phyloP scores from a whole-genome alignment of 1,140 invertebrate species.

The Calephelis virginiensis region DNA sequence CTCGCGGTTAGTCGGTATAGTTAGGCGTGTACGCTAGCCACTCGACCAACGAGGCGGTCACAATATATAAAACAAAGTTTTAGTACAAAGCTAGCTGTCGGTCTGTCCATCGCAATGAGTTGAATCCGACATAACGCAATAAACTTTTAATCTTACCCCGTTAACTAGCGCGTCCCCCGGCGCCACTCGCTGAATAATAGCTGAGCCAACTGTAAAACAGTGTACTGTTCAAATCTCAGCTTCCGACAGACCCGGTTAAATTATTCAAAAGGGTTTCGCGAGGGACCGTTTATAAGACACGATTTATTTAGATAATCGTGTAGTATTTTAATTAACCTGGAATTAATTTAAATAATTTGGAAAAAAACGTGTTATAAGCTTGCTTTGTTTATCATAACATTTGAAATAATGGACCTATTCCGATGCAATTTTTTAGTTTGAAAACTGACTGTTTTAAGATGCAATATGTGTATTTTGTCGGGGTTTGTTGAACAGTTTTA shows the following conservation, averaged over 20 bases:
- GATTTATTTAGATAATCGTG: background rate
- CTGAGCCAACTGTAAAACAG: constrained; percentile 38
- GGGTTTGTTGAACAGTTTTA: too few relatives aligned
- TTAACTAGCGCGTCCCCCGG: constrained; percentile 24
- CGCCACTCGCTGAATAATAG: constrained; percentile 35
- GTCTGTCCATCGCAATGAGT: constrained; percentile 4
- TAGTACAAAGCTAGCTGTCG: constrained; percentile 6
- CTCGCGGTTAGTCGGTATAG: too few relatives aligned
- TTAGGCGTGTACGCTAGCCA: too few relatives aligned
- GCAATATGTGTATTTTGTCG: too few relatives aligned
- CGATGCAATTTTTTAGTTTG: too few relatives aligned
- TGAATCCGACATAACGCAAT: constrained; percentile 18
- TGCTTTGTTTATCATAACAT: too few relatives aligned
- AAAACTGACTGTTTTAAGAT: too few relatives aligned
- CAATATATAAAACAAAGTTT: background rate
- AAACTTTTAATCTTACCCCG: constrained; percentile 17
- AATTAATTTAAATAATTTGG: background rate
- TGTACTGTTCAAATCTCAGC: constrained; percentile 26
- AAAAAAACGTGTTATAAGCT: too few relatives aligned
- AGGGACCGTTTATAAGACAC: constrained; percentile 10
- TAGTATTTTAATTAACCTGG: too few relatives aligned
- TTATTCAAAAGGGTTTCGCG: constrained; percentile 27
- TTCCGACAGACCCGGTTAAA: constrained; percentile 29
- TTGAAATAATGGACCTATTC: too few relatives aligned
- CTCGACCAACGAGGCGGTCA: too few relatives aligned